These are phyloP conservation scores for Mimas tiliae DNA, from an alignment of 2,888 invertebrate species.

Conservation along the genomic window DNA sequence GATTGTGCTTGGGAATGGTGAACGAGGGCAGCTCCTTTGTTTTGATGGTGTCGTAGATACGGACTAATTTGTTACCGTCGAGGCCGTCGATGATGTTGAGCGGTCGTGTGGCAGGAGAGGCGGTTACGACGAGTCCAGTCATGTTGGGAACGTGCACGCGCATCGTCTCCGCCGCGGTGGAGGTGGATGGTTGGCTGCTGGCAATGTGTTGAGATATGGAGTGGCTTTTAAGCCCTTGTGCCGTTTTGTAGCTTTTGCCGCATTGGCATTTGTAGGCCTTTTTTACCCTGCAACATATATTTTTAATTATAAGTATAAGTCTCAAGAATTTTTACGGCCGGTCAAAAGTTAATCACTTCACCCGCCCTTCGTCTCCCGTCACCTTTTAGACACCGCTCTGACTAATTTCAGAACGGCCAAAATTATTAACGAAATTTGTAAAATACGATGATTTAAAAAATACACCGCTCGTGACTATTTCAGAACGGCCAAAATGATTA, in stretches of 20 bases:
- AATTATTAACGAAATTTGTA: neutral
- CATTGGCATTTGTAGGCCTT: conserved; percentile 93
- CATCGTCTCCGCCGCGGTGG: conserved; percentile 36
- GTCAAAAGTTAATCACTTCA: too few species aligned
- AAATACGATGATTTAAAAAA: neutral
- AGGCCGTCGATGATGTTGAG: conserved; percentile 56
- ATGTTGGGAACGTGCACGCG: conserved; percentile 52
- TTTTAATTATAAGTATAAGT: neutral
- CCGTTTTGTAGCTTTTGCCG: conserved; percentile 93
- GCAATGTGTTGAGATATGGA: conserved; percentile 71
- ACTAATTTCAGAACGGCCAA: too few species aligned
- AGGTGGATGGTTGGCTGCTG: conserved; percentile 41
- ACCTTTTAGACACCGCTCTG: too few species aligned
- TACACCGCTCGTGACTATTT: too few species aligned
- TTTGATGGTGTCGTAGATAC: conserved; percentile 74
- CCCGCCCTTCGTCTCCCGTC: too few species aligned
- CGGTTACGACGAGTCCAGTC: conserved; percentile 73
- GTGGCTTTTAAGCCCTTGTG: conserved; percentile 91
- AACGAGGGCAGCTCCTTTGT: conserved; percentile 69
- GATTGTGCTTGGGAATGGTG: conserved; percentile 71
- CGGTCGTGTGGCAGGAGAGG: conserved; percentile 61
- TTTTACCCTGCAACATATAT: conserved; percentile 85
- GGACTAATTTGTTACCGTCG: conserved; percentile 70
- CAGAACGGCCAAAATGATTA: too few species aligned
- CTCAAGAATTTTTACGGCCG: too few species aligned